These are phyloP conservation scores for Drosophila yakuba DNA, from an alignment of 1,140 invertebrate genomes.

Conservation along the genomic window DNA sequence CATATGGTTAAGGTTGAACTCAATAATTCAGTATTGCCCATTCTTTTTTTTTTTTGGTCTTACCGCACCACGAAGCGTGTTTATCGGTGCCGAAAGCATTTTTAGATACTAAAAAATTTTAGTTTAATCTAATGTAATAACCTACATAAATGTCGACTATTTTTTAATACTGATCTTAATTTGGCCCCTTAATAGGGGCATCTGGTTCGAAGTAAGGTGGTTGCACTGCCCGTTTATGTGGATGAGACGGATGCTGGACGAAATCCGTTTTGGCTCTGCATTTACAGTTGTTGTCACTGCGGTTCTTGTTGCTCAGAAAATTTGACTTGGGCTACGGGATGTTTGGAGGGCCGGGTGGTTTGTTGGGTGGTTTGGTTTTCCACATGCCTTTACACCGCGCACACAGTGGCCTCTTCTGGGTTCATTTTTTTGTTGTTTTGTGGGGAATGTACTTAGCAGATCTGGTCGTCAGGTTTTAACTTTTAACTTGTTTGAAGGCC, in stretches of 20 bases:
- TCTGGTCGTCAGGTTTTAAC: conserved; percentile 19
- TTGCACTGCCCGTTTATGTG: conserved; percentile 14
- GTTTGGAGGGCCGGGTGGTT: not conserved
- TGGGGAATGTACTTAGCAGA: conserved; percentile 58
- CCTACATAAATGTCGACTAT: no score
- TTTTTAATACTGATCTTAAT: no score
- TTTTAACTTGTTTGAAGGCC: conserved; percentile 57
- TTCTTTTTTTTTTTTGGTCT: not conserved
- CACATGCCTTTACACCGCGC: conserved; percentile 63
- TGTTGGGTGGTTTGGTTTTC: conserved; percentile 29
- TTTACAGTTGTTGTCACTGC: conserved; percentile 73
- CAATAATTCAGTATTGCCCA: not conserved
- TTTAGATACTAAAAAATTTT: no score
- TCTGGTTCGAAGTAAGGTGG: not conserved
- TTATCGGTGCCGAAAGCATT: no score
- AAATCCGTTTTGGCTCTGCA: conserved; percentile 67
- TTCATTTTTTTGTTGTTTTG: conserved; percentile 44
- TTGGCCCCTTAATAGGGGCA: not conserved
- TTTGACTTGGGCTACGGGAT: conserved; percentile 36
- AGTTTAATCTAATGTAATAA: no score
- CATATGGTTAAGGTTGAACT: not conserved
- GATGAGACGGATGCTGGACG: conserved; percentile 55
- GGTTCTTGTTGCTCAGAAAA: conserved; percentile 71
- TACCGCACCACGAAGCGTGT: not conserved
- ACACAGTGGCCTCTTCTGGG: conserved; percentile 15